phyloP scores from a whole-genome alignment of 1,140 invertebrate species.

The Aricia agestis region DNA sequence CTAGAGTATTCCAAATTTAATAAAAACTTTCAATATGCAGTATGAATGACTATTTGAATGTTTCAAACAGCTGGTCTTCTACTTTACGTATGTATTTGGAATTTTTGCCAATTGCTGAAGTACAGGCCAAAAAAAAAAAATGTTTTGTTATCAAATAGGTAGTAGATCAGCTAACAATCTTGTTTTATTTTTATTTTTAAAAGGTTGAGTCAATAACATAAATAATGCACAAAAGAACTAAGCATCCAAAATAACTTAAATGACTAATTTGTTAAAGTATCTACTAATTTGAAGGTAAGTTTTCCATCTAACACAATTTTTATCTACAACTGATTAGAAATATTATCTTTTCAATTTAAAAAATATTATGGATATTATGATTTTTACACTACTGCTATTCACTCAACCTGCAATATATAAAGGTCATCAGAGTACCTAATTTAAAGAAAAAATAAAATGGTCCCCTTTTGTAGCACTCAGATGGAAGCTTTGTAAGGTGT shows the following conservation, averaged over 20 bases:
- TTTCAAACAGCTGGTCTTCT: slow-evolving; percentile 66
- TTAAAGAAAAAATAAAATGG: not conserved
- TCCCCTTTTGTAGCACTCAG: no score
- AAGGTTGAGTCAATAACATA: not conserved
- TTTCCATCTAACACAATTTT: not conserved
- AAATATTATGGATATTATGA: no score
- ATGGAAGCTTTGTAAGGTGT: no score
- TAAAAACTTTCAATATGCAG: slow-evolving; percentile 37
- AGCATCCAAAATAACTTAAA: not conserved
- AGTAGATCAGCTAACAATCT: slow-evolving; percentile 26
- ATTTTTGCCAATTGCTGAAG: slow-evolving; percentile 20
- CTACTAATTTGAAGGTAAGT: not conserved
- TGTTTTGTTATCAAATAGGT: slow-evolving; percentile 17
- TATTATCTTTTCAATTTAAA: no score
- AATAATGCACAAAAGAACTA: not conserved
- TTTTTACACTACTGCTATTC: not conserved
- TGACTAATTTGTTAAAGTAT: no score
- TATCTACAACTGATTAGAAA: not conserved
- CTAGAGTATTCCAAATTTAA: slow-evolving; percentile 60
- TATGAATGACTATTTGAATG: slow-evolving; percentile 73
- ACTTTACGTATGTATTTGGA: slow-evolving; percentile 36
- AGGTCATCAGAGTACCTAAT: not conserved
- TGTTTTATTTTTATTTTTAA: not conserved
- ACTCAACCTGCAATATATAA: not conserved
- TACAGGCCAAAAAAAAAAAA: slow-evolving; percentile 13